A percentile compares a stretch with the other conserved stretches of the same genome.
Conservation (phyloP, 2,113 vertebrate genomes). For the Phrynocephalus versicolor region DNA sequence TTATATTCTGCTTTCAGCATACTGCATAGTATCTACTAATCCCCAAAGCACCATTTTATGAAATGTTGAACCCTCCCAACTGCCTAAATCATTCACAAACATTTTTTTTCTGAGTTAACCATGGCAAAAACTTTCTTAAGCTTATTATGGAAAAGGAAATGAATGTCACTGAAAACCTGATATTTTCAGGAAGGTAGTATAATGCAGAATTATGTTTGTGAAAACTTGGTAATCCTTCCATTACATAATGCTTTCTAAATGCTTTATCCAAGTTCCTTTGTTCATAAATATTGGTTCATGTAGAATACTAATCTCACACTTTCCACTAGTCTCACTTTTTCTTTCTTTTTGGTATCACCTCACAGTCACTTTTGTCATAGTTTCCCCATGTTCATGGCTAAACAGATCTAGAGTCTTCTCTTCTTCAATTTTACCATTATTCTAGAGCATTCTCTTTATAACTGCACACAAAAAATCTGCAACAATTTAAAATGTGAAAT, state of each 20-base stretch:
- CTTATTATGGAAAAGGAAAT: conserved; percentile 22
- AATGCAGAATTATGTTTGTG: not conserved
- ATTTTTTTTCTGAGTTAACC: conserved; percentile 4
- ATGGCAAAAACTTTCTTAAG: not conserved
- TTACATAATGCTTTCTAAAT: conserved; percentile 21
- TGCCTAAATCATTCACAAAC: too few species aligned
- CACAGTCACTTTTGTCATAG: not conserved
- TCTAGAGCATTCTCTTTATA: conserved; percentile 10
- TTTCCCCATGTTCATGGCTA: not conserved
- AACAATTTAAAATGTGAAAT: not conserved
- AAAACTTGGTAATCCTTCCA: conserved; percentile 19
- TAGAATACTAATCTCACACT: conserved; percentile 5
- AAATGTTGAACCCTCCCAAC: too few species aligned
- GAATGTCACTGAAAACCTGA: not conserved
- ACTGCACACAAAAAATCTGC: not conserved
- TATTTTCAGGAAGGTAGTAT: not conserved
- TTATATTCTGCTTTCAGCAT: too few species aligned
- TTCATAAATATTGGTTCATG: conserved; percentile 41
- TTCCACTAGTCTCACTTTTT: not conserved
- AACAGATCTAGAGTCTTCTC: conserved; percentile 17
- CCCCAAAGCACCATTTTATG: too few species aligned
- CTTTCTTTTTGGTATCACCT: conserved; percentile 9
- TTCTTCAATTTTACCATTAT: not conserved
- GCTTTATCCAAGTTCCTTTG: conserved; percentile 15
- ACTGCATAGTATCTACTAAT: too few species aligned